Evolutionary conservation across 2,797 vertebrate species (phyloP).

Genomic region (Sebastes reedi): DNA sequence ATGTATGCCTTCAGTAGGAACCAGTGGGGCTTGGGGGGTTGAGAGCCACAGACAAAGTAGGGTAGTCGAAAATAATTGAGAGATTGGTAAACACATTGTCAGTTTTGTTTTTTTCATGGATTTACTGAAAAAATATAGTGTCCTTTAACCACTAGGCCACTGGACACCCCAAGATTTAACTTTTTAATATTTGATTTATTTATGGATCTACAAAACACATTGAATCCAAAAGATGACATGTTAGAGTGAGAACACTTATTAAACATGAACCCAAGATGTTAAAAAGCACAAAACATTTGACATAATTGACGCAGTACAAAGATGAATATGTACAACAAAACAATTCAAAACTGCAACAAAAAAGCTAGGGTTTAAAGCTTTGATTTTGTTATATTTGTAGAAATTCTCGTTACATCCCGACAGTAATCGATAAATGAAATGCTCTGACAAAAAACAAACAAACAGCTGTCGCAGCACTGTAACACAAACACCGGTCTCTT

Average conservation of each 20-base stretch:
- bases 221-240: background rate
- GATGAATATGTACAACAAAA: background rate
- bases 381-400: background rate
- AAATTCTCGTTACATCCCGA: background rate
- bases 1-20: background rate
- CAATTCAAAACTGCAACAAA: background rate
- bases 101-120: background rate
- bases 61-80: background rate
- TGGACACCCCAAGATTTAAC: too few species aligned
- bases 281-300: background rate
- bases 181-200: background rate
- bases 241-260: too few species aligned
- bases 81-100: background rate
- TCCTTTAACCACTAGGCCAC: background rate
- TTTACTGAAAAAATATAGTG: background rate
- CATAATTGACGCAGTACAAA: background rate
- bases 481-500: too few species aligned
- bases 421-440: background rate
- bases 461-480: too few species aligned
- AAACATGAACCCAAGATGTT: background rate
- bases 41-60: background rate
- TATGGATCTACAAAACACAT: background rate
- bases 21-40: background rate
- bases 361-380: background rate
- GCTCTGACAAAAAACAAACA: too few species aligned